Conservation (phyloP, 2,113 vertebrate genomes). For the Mus musculus region GRCm39 chr7:54855501-54856000, state of each 20-base stretch:
- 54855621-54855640: background rate
- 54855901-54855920: background rate
- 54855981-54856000: background rate
- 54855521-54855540: background rate
- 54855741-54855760: background rate
- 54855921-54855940: too few relatives aligned
- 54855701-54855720: background rate
- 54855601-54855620: background rate
- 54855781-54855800: background rate
- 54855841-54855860: background rate
- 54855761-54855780: background rate
- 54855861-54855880: background rate
- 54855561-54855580: background rate
- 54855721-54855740: background rate
- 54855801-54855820: background rate
- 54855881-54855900: background rate
- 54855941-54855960: background rate
- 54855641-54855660: too few relatives aligned
- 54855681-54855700: too few relatives aligned
- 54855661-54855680: background rate
- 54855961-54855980: background rate
- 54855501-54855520: background rate
- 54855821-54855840: background rate
- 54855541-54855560: background rate
- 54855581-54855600: background rate